Base-by-base conservation (phyloP, 1,140 invertebrate species). In the Drosophila nannoptera region DNA sequence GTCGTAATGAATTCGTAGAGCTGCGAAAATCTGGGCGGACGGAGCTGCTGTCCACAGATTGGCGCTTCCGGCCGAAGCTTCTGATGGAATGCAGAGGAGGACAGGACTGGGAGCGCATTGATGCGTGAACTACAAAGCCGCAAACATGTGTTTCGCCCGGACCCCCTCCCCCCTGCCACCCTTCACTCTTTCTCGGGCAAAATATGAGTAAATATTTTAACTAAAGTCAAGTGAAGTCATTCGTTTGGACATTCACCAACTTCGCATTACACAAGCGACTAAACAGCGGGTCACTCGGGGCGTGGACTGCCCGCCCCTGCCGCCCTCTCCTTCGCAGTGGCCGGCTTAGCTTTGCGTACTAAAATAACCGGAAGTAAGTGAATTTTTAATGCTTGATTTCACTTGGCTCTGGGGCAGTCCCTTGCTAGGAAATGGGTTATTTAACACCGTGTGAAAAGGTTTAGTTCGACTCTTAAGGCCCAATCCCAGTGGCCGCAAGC, bases 201-300 rank as follows among this genome's bases (percentile, higher is more conserved):
- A 71, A 78, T 84, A 84, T 86, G 78, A 86, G 80, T 86, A 86
- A 84, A 84, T 84, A 84, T 84, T 86, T 80, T 76, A 84, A 74
- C 77, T 77, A 80, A 53, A 80, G 76, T 80, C 73, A 84, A 83
- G 80, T 80, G 81, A 84, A 84, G 80, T 84, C 80, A 84, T 86
- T 84, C 80, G 80, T 77, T 84, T 86, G 80, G 66, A 84, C 81
- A 84, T 84, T 84, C 74, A 84, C 76, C 78, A 84, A 84, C 76
- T 84, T 77, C 71, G 69, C 81, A 84, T 84, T 80, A 86, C 71
- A 84, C 80, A 86, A 84, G 45, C 73, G 80, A 86, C 73, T 86
- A 80, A 75, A 49, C 80, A 84, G 60, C 55, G 72, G 62, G 62
- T 75, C 78, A 60, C 55, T 67, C 50, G 49, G 22, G 43, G 11